Evolutionary conservation across 2,797 vertebrate genomes (phyloP), one percentile per base, ranked within the genome.

Genomic region (Acanthornis magna): DNA sequence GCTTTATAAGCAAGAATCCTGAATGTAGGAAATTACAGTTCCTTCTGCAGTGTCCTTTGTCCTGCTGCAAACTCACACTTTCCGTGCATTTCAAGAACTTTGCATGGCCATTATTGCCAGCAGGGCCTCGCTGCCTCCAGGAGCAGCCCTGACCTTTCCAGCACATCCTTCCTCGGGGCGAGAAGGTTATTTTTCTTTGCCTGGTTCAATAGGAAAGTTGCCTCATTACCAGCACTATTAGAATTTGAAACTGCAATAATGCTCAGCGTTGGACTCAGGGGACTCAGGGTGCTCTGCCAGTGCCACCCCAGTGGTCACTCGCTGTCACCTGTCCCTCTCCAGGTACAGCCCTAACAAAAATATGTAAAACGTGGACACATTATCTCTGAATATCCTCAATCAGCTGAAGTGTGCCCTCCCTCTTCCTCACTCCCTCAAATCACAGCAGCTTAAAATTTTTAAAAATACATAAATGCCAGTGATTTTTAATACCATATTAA

Each of bases 81-180:
- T 6, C 0, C 6, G 38, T 30, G 45, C 42, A 21, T 77, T 66
- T 66, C 27, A 36, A 50, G 66, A 91, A 73, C 53, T 68, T 1
- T 13, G 53, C n/a, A 57, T 84, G 73, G 18, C 48, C 63, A 16
- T 82, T 50, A 60, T 48, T 74, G 47, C 32, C 73, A 40, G 9
- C 11, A 45, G 65, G 60, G 74, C 91, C 88, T 80, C 6, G 11
- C 83, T 82, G 74, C 83, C 45, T 66, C 55, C 88, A 84, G 71
- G 36, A 79, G 22, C 67, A 76, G 73, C 80, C 73, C 77, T 93
- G 93, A 95, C 90, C 95, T 96, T 94, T 74, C 29, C 93, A 95
- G 25, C 18, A 26, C 60, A 54, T 18, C 36, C 13, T 58, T 89
- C 73, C 47, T 58, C 0, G 0, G 88, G 90, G 77, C 17, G 1